Percentiles rank a stretch among this genome's conserved stretches.
phyloP scores from a whole-genome alignment of 2,888 invertebrate species.

The Galerucella calmariensis region DNA sequence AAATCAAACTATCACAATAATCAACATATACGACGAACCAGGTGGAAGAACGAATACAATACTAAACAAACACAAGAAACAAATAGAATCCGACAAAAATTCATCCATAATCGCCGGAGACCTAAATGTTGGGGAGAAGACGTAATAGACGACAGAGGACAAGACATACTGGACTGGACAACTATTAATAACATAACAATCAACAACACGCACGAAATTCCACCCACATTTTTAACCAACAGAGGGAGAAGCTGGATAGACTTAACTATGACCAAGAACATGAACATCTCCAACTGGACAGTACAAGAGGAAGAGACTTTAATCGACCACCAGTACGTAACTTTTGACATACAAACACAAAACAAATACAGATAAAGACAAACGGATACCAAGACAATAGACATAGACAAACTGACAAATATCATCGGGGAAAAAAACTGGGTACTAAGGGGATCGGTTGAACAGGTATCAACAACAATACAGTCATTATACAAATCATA shows the following conservation, averaged over 20 bases:
- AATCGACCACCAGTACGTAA: too few relatives aligned
- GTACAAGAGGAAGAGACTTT: slow-evolving; percentile 11
- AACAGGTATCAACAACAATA: too few relatives aligned
- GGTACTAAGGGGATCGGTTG: too few relatives aligned
- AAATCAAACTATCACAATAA: neutral
- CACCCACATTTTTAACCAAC: neutral
- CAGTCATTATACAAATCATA: too few relatives aligned
- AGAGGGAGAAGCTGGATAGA: slow-evolving; percentile 44
- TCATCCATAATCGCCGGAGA: too few relatives aligned
- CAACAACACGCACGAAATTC: slow-evolving; percentile 27
- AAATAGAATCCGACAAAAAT: too few relatives aligned
- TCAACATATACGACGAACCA: neutral
- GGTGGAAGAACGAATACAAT: neutral
- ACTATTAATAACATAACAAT: slow-evolving; percentile 21
- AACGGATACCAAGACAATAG: too few relatives aligned
- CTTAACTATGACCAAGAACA: slow-evolving; percentile 30
- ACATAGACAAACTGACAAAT: too few relatives aligned
- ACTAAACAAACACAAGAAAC: neutral
- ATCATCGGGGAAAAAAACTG: too few relatives aligned
- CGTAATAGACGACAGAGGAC: slow-evolving; percentile 35
- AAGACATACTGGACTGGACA: neutral
- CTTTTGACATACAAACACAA: too few relatives aligned
- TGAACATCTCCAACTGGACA: slow-evolving; percentile 21
- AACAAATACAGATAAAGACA: too few relatives aligned
- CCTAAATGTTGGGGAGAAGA: slow-evolving; percentile 36